Evolutionary conservation across 2,113 vertebrate species (phyloP).

Genomic region (Megaceryle torquata): DNA sequence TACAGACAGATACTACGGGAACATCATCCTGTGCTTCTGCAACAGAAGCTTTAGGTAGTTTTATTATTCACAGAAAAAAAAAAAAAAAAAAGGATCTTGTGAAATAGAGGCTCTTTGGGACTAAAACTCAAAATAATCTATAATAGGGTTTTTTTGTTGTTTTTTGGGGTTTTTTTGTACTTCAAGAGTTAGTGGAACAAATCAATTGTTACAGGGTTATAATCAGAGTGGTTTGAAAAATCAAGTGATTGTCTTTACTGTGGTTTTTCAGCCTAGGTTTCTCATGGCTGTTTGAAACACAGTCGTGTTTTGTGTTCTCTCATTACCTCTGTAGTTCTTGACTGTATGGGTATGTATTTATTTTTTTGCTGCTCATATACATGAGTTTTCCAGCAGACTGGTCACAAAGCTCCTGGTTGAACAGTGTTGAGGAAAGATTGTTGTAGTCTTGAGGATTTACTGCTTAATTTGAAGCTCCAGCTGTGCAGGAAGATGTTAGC

Average conservation of each 20-base stretch:
- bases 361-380: neutral
- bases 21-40: neutral
- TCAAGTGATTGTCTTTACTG: neutral
- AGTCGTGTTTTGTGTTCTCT: neutral
- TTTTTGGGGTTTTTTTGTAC: neutral
- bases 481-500: neutral
- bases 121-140: neutral
- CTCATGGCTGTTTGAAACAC: neutral
- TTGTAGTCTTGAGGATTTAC: neutral
- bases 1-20: neutral
- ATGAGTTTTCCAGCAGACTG: neutral
- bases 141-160: neutral
- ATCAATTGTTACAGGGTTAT: neutral
- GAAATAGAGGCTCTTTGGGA: neutral
- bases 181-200: neutral
- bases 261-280: neutral
- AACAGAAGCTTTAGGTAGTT: neutral
- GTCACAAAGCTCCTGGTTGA: neutral
- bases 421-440: neutral
- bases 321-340: neutral
- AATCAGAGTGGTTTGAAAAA: neutral
- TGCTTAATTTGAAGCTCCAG: conserved; percentile 5
- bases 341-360: neutral
- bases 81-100: neutral
- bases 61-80: neutral